A percentile compares a stretch with the other conserved stretches of the same genome.
Conservation (phyloP, 2,888 invertebrate species). For the Panzeria rudis region DNA sequence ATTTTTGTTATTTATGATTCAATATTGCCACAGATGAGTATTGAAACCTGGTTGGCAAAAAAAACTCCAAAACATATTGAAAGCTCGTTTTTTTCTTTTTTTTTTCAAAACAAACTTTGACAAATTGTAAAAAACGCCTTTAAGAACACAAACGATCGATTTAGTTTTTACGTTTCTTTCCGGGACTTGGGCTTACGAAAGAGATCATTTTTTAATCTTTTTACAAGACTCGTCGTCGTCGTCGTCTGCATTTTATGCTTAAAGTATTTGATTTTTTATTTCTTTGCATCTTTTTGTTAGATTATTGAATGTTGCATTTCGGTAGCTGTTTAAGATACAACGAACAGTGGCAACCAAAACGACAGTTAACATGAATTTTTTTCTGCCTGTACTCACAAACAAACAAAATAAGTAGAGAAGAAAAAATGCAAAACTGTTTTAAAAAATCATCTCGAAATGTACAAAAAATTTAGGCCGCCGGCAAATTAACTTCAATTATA, state of each 20-base stretch:
- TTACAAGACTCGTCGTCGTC: conserved; percentile 5
- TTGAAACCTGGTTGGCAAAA: conserved; percentile 17
- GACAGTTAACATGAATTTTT: conserved; percentile 79
- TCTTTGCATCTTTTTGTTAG: conserved; percentile 56
- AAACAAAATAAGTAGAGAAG: conserved; percentile 6
- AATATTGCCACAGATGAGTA: conserved; percentile 47
- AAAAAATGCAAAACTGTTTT: not conserved
- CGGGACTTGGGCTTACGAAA: not conserved
- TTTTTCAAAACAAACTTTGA: conserved; percentile 74
- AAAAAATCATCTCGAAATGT: conserved; percentile 54
- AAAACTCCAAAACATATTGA: conserved; percentile 4
- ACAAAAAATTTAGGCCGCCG: conserved; percentile 68
- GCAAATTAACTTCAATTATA: conserved; percentile 68
- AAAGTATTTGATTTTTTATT: conserved; percentile 34
- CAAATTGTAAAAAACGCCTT: conserved; percentile 79
- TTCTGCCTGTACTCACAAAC: conserved; percentile 33
- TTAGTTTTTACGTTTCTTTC: conserved; percentile 51
- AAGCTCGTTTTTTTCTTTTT: conserved; percentile 4
- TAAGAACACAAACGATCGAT: conserved; percentile 74
- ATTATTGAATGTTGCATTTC: conserved; percentile 70
- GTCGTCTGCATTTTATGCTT: conserved; percentile 14
- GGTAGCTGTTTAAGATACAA: conserved; percentile 81
- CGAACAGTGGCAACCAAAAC: conserved; percentile 80
- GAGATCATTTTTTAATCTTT: not conserved
- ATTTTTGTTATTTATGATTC: conserved; percentile 74